Evolutionary conservation across 2,888 invertebrate species (phyloP).

Genomic region (Pandemis corylana): DNA sequence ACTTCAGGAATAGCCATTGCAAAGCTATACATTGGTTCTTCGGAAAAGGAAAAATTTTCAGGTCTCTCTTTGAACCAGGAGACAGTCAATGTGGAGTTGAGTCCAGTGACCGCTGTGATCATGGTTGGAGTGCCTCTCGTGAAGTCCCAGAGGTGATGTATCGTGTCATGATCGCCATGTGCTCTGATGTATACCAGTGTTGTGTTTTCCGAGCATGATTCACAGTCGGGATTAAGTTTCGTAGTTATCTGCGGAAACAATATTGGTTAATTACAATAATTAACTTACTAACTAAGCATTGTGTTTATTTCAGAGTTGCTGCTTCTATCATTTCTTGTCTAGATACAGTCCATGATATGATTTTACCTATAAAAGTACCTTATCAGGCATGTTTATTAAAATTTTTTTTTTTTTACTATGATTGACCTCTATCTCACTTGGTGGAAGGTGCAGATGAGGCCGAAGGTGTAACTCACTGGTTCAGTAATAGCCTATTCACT

Average conservation of each 20-base stretch:
- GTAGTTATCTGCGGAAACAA: constrained; percentile 62
- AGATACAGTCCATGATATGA: no score
- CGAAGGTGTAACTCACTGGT: no score
- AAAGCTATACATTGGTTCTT: constrained; percentile 83
- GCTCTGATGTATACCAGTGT: constrained; percentile 84
- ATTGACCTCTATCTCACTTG: no score
- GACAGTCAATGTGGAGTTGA: constrained; percentile 76
- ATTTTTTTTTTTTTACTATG: no score
- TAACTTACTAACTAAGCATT: not conserved
- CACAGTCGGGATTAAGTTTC: constrained; percentile 69
- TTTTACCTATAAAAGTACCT: no score
- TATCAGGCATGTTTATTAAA: no score
- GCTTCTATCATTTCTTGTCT: no score
- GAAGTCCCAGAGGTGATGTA: constrained; percentile 89
- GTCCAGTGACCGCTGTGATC: constrained; percentile 79
- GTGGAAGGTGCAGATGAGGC: no score
- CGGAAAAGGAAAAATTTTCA: constrained; percentile 69
- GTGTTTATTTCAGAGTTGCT: not conserved
- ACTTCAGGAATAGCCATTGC: constrained; percentile 87
- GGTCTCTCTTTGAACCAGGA: constrained; percentile 74
- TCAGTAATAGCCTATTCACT: no score
- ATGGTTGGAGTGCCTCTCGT: constrained; percentile 84
- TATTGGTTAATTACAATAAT: not conserved
- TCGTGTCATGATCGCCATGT: constrained; percentile 82
- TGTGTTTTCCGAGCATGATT: constrained; percentile 57